Evolutionary conservation across 2,888 invertebrate genomes (phyloP).

Genomic region (Mesorhabditis spiculigera): DNA sequence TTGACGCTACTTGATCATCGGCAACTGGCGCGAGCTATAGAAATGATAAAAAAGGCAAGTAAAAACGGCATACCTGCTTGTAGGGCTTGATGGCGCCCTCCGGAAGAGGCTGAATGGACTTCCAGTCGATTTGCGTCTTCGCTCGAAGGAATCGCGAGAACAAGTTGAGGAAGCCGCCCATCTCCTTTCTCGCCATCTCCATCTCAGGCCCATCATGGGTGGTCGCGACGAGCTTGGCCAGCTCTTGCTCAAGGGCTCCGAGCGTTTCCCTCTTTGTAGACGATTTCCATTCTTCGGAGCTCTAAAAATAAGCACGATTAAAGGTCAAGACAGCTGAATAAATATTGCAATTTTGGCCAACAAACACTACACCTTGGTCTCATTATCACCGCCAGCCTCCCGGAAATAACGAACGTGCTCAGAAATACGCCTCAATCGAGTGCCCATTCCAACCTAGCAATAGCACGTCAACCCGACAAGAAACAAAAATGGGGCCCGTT

Average conservation of each 20-base stretch:
- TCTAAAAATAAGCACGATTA: slow-evolving; percentile 36
- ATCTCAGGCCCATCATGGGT: slow-evolving; percentile 48
- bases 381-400: not conserved
- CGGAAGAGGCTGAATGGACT: slow-evolving; percentile 50
- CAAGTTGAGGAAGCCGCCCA: slow-evolving; percentile 77
- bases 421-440: not conserved
- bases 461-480: too few species aligned
- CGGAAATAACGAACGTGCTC: not conserved
- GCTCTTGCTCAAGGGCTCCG: slow-evolving; percentile 76
- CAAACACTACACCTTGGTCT: not conserved
- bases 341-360: too few species aligned
- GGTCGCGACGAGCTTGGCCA: slow-evolving; percentile 71
- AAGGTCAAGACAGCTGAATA: too few species aligned
- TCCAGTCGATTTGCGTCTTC: slow-evolving; percentile 70
- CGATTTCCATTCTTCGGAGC: slow-evolving; percentile 83
- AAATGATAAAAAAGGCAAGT: not conserved
- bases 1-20: slow-evolving; percentile 60
- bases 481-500: too few species aligned
- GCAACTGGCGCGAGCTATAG: slow-evolving; percentile 26
- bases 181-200: slow-evolving; percentile 68
- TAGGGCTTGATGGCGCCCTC: slow-evolving; percentile 50
- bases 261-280: slow-evolving; percentile 91
- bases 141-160: slow-evolving; percentile 78
- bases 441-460: not conserved
- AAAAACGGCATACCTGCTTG: slow-evolving; percentile 23